Base-by-base conservation (phyloP, 2,797 vertebrate species). In the Enteromius radiatus region DNA sequence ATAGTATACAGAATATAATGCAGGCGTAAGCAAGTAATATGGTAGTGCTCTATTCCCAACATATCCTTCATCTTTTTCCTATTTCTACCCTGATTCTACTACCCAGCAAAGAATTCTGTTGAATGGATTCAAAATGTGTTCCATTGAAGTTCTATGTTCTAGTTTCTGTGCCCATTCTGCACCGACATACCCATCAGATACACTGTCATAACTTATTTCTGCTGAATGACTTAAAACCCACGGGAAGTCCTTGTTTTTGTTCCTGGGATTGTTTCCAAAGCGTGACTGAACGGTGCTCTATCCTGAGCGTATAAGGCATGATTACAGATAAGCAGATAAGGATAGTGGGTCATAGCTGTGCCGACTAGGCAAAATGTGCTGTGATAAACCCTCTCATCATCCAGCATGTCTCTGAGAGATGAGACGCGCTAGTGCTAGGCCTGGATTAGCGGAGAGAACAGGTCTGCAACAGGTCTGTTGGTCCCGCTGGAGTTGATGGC, bases 271-370 rank as follows among this genome's bases (percentile, higher is more conserved):
- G 61, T 31, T 76, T 45, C 41, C 41, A 64, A 43, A 76, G 31
- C 47, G 3, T n/a, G 47, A 23, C 70, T 74, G 31, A 74, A 74
- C 15, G 3, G 21, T 59, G 26, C 2, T 78, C 45, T 69, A 45
- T 75, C 28, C 26, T 23, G 10, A 49, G 77, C 31, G 12, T 81
- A 36, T 52, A 63, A 81, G 47, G 49, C 43, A 59, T 83, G 80
- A 87, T 82, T 91, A 63, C 36, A 88, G 84, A 89, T 81, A 64
- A 86, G 83, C 68, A 87, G 86, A 87, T 78, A 65, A 36, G 71
- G 61, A 47, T 26, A 6, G 52, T 70, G 71, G 63, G 64, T 79
- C 76, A 83, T 68, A 69, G 80, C 87, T 78, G 43, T 84, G 80
- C 89, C 70, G 26, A 75, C 83, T 88, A 75, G 54, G 5, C 70